phyloP scores from a whole-genome alignment of 2,113 vertebrate genomes.

The Acanthisitta chloris region DNA sequence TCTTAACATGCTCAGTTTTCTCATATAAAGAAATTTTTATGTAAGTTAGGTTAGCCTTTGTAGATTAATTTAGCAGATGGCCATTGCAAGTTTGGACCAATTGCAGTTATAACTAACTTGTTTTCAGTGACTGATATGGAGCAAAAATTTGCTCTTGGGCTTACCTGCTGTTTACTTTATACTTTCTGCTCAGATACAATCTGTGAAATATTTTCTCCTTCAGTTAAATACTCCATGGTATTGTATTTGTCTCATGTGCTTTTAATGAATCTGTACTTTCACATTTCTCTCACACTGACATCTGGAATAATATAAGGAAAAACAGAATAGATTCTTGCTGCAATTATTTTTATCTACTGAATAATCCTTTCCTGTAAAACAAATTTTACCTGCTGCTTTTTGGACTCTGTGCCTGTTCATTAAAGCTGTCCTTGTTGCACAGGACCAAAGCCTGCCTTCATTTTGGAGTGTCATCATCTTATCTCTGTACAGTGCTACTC shows the following conservation, averaged over 20 bases:
- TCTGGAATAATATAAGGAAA: neutral
- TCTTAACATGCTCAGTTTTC: neutral
- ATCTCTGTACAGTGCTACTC: neutral
- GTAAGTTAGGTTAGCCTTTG: neutral
- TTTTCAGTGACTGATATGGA: neutral
- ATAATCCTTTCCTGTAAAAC: neutral
- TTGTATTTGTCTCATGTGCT: neutral
- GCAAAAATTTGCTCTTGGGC: neutral
- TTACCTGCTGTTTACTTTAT: neutral
- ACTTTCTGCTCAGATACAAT: neutral
- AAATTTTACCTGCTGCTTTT: neutral
- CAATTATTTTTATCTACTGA: neutral
- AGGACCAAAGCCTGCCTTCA: neutral
- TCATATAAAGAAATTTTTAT: neutral
- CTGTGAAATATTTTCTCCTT: neutral
- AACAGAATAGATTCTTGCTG: neutral
- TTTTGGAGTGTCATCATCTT: neutral
- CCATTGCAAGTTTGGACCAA: neutral
- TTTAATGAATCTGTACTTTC: neutral
- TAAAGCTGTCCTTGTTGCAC: neutral
- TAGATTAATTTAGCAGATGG: neutral
- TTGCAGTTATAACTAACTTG: neutral
- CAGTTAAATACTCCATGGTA: neutral
- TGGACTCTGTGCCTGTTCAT: fast-evolving
- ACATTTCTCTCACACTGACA: neutral